Percentiles rank a stretch among this genome's conserved stretches.
Evolutionary conservation across 2,888 invertebrate species (phyloP).

Genomic region (Choreutis nemorana): DNA sequence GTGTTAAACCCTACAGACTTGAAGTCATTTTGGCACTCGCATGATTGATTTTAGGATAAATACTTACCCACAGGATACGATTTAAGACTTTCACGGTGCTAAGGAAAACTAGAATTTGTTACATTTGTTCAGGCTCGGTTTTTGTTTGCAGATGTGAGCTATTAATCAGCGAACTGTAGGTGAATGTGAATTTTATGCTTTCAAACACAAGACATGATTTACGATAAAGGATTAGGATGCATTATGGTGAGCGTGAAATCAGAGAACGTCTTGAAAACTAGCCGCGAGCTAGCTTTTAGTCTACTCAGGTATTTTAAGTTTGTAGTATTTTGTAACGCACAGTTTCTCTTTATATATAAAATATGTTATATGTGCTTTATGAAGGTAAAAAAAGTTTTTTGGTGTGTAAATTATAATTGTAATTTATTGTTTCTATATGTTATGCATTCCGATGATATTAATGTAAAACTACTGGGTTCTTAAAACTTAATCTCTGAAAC

Average conservation of each 20-base stretch:
- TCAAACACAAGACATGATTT: conserved; percentile 12
- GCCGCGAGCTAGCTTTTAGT: conserved; percentile 41
- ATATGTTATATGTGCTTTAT: too few relatives aligned
- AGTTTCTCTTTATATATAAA: too few relatives aligned
- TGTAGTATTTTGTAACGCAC: too few relatives aligned
- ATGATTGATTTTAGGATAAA: conserved; percentile 33
- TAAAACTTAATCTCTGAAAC: too few relatives aligned
- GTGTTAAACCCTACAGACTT: too few relatives aligned
- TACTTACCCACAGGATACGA: conserved; percentile 22
- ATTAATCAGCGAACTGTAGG: conserved; percentile 12
- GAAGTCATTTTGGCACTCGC: conserved; percentile 23
- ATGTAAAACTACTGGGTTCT: too few relatives aligned
- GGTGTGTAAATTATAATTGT: too few relatives aligned
- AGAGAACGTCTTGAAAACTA: conserved; percentile 28
- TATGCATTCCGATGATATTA: too few relatives aligned
- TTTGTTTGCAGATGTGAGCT: conserved; percentile 8
- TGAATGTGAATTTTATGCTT: conserved; percentile 7
- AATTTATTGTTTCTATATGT: too few relatives aligned
- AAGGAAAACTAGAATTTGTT: conserved; percentile 15
- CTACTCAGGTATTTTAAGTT: too few relatives aligned
- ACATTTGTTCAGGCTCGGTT: conserved; percentile 4
- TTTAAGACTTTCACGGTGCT: conserved; percentile 4
- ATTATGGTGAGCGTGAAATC: conserved; percentile 29
- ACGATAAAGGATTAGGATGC: conserved; percentile 18
- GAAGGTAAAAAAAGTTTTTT: too few relatives aligned